Evolutionary conservation across 2,113 vertebrate species (phyloP).

Genomic region (Psilopsiagon aurifrons): DNA sequence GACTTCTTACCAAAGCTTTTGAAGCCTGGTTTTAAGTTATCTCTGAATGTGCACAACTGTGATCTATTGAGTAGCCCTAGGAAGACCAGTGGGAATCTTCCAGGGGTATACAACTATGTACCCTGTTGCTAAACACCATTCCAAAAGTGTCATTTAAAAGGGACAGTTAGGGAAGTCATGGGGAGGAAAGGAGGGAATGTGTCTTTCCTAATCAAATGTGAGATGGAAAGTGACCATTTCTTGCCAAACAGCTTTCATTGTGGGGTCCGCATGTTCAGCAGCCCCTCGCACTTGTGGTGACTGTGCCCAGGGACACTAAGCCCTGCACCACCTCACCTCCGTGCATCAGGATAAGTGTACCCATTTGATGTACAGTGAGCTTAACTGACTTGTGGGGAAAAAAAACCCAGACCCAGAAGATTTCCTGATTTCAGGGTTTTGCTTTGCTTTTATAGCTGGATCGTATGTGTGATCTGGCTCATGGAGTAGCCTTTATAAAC

Average conservation of each 20-base stretch:
- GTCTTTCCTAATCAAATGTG: not conserved
- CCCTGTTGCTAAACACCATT: not conserved
- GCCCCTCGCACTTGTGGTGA: rapidly evolving
- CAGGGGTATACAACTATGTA: not conserved
- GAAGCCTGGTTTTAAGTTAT: not conserved
- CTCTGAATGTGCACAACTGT: not conserved
- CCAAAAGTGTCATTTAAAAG: not conserved
- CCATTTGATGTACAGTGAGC: not conserved
- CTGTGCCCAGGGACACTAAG: not conserved
- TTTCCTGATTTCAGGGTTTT: not conserved
- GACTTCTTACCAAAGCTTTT: not conserved
- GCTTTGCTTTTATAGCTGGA: not conserved
- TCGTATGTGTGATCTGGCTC: not conserved
- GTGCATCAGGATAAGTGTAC: rapidly evolving
- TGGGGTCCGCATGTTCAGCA: rapidly evolving
- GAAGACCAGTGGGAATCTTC: not conserved
- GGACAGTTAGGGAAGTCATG: not conserved
- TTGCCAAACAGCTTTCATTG: rapidly evolving
- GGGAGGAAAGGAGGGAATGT: not conserved
- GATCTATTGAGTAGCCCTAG: not conserved
- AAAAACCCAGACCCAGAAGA: not conserved
- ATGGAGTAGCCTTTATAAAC: not conserved
- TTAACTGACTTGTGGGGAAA: not conserved
- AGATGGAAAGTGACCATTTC: not conserved
- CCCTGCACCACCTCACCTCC: not conserved